Conservation (phyloP, 2,113 vertebrate species). For the Caretta caretta region DNA sequence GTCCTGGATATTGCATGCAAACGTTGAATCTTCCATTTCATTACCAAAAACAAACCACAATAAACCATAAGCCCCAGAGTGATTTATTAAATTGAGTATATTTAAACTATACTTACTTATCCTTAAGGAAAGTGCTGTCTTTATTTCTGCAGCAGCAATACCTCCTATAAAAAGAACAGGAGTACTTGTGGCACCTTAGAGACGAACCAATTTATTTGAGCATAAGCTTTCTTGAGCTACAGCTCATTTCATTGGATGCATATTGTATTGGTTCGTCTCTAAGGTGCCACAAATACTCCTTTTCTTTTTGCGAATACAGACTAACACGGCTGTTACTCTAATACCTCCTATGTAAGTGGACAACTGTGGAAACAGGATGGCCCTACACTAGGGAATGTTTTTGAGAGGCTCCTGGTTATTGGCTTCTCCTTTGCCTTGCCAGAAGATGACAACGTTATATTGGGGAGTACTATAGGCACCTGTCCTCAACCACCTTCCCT, state of each 20-base stretch:
- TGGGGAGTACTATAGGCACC: not conserved
- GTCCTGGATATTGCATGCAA: not conserved
- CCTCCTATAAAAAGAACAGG: too few species aligned
- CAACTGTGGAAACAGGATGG: not conserved
- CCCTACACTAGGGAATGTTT: not conserved
- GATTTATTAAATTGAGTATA: not conserved
- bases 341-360: not conserved
- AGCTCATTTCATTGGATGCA: too few species aligned
- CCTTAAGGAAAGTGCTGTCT: not conserved
- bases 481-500: not conserved
- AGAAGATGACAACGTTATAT: not conserved
- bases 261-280: too few species aligned
- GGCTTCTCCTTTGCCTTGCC: not conserved
- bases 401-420: not conserved
- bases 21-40: not conserved
- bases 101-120: not conserved
- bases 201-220: too few species aligned
- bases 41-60: not conserved
- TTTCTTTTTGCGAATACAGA: too few species aligned
- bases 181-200: too few species aligned
- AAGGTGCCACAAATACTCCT: too few species aligned
- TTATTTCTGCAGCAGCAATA: not conserved
- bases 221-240: too few species aligned
- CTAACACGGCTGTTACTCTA: too few species aligned
- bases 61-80: not conserved